These are phyloP conservation scores for Archips xylosteana DNA, from an alignment of 2,888 invertebrate species.

Conservation along the genomic window DNA sequence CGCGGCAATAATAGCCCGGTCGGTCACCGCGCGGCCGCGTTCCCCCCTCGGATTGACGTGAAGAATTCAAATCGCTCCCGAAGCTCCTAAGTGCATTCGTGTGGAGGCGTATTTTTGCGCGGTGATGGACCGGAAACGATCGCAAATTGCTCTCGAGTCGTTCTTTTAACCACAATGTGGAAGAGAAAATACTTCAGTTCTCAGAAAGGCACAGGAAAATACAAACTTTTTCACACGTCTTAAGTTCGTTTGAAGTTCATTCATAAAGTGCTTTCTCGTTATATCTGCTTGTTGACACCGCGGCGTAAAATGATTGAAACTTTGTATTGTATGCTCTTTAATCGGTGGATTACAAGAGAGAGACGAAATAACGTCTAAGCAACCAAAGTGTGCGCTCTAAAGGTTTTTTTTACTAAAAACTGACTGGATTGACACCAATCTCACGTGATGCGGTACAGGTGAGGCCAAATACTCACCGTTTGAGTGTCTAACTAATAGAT, in stretches of 20 bases:
- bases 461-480: no score
- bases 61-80: not conserved
- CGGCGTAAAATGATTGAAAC: no score
- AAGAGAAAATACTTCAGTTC: not conserved
- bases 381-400: no score
- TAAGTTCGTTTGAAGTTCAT: not conserved
- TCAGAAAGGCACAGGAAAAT: not conserved
- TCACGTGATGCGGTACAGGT: no score
- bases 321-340: no score
- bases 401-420: no score
- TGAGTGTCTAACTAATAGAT: no score
- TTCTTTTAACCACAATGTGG: not conserved
- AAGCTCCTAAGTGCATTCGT: not conserved
- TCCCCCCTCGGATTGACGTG: no score
- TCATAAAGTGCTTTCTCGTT: not conserved
- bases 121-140: not conserved
- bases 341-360: no score
- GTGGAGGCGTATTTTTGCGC: not conserved
- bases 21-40: conserved; percentile 30
- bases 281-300: not conserved
- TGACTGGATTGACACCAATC: no score
- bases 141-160: not conserved
- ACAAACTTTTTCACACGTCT: not conserved
- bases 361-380: no score
- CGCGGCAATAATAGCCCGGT: conserved; percentile 47